Conservation (phyloP, 1,140 invertebrate species). For the Pseudachorutes palmiensis region DNA sequence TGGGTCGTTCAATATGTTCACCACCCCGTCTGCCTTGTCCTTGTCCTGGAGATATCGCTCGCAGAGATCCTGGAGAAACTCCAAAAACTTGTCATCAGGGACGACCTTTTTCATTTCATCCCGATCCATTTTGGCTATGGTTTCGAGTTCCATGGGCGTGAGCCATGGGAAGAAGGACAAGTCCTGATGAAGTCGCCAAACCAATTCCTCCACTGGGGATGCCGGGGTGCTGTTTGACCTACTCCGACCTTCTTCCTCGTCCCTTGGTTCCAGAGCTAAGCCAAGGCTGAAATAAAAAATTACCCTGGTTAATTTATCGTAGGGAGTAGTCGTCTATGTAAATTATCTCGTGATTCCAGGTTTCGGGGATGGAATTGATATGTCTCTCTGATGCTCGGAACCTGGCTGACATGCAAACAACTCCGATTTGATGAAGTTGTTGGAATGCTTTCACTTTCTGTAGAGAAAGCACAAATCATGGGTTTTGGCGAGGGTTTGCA, state of each 20-base stretch:
- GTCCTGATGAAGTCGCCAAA: constrained; percentile 37
- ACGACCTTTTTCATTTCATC: constrained; percentile 37
- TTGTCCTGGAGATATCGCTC: constrained; percentile 35
- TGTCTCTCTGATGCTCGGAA: no score
- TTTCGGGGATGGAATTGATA: no score
- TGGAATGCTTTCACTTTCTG: no score
- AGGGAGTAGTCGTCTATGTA: no score
- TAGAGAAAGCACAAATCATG: not conserved
- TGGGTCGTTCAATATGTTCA: constrained; percentile 33
- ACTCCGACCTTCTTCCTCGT: not conserved
- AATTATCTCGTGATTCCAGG: no score
- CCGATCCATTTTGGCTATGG: constrained; percentile 31
- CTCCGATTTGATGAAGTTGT: no score
- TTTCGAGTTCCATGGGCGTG: constrained; percentile 33
- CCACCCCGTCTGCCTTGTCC: constrained; percentile 20
- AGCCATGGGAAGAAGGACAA: constrained; percentile 38
- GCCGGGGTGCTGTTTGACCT: constrained; percentile 23
- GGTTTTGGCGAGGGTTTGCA: no score
- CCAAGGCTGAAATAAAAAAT: constrained; percentile 23
- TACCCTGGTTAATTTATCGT: no score
- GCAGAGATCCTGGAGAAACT: constrained; percentile 35
- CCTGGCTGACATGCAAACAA: no score
- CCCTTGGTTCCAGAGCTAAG: constrained; percentile 26
- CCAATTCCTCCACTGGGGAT: constrained; percentile 34
- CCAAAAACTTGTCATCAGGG: constrained; percentile 35